Conservation (phyloP, 2,113 vertebrate genomes). For the Tetrax tetrax region DNA sequence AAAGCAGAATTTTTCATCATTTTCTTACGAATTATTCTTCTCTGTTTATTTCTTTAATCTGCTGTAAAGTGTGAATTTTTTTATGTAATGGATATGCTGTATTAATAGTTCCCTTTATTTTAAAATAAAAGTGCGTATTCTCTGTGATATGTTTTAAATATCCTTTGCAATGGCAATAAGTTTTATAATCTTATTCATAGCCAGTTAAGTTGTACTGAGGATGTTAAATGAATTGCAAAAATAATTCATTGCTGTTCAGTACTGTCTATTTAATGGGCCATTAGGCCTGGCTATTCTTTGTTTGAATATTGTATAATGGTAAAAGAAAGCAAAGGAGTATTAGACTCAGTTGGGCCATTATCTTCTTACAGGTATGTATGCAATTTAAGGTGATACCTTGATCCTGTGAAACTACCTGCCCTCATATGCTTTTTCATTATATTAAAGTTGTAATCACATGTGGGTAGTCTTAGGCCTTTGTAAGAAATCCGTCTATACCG, state of each 20-base stretch:
- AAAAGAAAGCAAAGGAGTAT: conserved; percentile 50
- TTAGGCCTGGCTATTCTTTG: conserved; percentile 69
- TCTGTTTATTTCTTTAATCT: background rate
- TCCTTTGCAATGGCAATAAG: conserved; percentile 6
- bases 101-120: background rate
- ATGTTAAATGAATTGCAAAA: conserved; percentile 75
- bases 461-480: background rate
- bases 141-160: background rate
- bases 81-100: background rate
- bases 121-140: background rate
- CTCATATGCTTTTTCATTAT: background rate
- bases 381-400: background rate
- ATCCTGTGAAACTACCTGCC: background rate
- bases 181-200: conserved; percentile 52
- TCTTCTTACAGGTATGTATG: background rate
- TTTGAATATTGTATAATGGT: conserved; percentile 54
- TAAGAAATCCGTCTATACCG: background rate
- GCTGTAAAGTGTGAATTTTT: background rate
- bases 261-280: conserved; percentile 77
- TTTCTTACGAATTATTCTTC: background rate
- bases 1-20: background rate
- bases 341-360: background rate
- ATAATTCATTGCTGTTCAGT: conserved; percentile 67
- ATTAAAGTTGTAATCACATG: background rate
- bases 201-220: conserved; percentile 66